Percentiles rank a stretch among this genome's conserved stretches.
Conservation (phyloP, 2,888 invertebrate species). For the Pollenia amentaria region DNA sequence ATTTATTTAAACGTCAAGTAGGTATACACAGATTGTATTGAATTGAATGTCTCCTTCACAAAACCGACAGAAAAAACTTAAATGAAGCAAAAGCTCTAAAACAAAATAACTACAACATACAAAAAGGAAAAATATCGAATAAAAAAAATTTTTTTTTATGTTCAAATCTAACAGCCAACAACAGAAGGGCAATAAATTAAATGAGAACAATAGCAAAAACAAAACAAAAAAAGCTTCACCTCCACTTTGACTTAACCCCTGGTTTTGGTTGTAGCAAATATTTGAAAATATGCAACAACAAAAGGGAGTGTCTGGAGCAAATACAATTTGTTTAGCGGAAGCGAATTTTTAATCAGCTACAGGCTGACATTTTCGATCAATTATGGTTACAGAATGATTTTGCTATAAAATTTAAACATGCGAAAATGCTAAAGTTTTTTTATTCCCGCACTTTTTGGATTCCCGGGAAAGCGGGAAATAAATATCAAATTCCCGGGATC, state of each 20-base stretch:
- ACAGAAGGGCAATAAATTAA: slow-evolving; percentile 58
- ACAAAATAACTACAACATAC: neutral
- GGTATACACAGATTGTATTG: slow-evolving; percentile 9
- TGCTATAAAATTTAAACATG: too few species aligned
- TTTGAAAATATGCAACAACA: neutral
- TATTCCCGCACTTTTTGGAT: too few species aligned
- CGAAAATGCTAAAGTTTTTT: too few species aligned
- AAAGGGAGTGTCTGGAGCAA: too few species aligned
- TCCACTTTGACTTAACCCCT: neutral
- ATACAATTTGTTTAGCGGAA: too few species aligned
- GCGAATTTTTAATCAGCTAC: too few species aligned
- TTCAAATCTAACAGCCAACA: slow-evolving; percentile 43
- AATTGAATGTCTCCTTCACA: slow-evolving; percentile 4
- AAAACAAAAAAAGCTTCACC: neutral
- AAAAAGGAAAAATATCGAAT: slow-evolving; percentile 12
- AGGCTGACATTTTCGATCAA: too few species aligned
- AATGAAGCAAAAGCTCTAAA: slow-evolving; percentile 36
- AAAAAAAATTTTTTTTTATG: neutral
- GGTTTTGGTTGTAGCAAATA: neutral
- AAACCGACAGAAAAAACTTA: neutral
- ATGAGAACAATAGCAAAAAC: neutral
- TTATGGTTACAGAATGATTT: too few species aligned
- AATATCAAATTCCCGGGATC: too few species aligned
- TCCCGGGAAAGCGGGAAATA: too few species aligned
- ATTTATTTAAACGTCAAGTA: neutral